Conservation (phyloP, 2,888 invertebrate species). For the Sarcophaga variegata region DNA sequence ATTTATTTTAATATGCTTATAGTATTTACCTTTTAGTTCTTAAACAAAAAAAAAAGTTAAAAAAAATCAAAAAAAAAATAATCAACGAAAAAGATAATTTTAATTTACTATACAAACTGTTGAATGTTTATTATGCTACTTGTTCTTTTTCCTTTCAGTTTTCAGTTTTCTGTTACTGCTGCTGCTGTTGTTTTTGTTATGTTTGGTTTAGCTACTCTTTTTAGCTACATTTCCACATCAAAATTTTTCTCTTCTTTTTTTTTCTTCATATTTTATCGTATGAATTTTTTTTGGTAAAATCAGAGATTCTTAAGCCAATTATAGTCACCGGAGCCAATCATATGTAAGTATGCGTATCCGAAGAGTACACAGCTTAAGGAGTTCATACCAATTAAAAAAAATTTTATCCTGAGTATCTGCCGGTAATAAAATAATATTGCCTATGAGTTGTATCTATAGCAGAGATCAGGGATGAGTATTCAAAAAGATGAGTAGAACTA, state of each 20-base stretch:
- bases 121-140: conserved; percentile 62
- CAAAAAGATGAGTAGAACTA: too few relatives aligned
- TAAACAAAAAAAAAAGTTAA: background rate
- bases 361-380: too few relatives aligned
- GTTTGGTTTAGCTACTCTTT: background rate
- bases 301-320: conserved; percentile 27
- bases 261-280: conserved; percentile 18
- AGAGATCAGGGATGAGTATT: too few relatives aligned
- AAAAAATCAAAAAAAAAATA: conserved; percentile 1
- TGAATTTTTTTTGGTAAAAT: background rate
- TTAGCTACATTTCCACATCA: conserved; percentile 37
- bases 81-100: conserved; percentile 49
- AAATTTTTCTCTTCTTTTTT: background rate
- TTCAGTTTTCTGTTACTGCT: background rate
- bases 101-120: conserved; percentile 67
- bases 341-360: too few relatives aligned
- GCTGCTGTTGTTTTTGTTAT: background rate
- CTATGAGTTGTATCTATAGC: too few relatives aligned
- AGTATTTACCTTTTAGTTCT: background rate
- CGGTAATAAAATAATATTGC: too few relatives aligned
- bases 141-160: conserved; percentile 31
- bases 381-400: too few relatives aligned
- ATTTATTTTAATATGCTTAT: conserved; percentile 11
- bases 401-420: too few relatives aligned
- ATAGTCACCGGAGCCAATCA: too few relatives aligned